phyloP scores from a whole-genome alignment of 1,140 invertebrate genomes.

The Drosophila takahashii region DNA sequence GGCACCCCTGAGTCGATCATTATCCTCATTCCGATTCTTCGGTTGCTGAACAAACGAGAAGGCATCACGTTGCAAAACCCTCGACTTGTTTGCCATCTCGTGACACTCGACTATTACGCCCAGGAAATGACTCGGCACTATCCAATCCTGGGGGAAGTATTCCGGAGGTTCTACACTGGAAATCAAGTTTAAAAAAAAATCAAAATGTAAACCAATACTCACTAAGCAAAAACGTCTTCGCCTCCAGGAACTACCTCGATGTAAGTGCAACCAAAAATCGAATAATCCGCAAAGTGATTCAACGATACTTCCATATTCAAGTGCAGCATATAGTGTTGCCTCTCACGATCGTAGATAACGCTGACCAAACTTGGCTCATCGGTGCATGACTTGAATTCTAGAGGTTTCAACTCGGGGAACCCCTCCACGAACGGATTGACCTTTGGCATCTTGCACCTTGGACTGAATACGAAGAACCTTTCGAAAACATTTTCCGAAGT shows the following conservation, averaged over 20 bases:
- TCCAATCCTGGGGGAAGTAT: constrained; percentile 9
- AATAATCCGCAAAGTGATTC: constrained; percentile 22
- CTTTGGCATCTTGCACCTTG: constrained; percentile 74
- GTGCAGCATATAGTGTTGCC: constrained; percentile 57
- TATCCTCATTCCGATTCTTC: constrained; percentile 12
- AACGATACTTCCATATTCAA: constrained; percentile 63
- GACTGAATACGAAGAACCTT: constrained; percentile 34
- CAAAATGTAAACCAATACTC: too few relatives aligned
- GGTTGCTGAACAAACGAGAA: constrained; percentile 51
- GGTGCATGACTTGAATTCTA: constrained; percentile 86
- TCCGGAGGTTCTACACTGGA: background rate
- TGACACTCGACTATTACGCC: constrained; percentile 41
- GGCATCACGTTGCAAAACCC: constrained; percentile 46
- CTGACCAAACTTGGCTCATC: constrained; percentile 84
- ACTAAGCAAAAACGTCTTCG: constrained; percentile 9
- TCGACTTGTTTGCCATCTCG: background rate
- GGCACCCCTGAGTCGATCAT: constrained; percentile 57
- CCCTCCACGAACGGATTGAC: constrained; percentile 88
- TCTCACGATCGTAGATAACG: constrained; percentile 62
- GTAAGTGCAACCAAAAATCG: constrained; percentile 18
- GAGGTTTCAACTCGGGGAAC: constrained; percentile 84
- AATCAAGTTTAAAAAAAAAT: too few relatives aligned
- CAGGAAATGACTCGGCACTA: constrained; percentile 20
- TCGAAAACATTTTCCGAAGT: background rate
- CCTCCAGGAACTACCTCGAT: background rate